A percentile compares a stretch with the other conserved stretches of the same genome.
Conservation (phyloP, 2,113 vertebrate genomes). For the Mesoclemmys tuberculata region DNA sequence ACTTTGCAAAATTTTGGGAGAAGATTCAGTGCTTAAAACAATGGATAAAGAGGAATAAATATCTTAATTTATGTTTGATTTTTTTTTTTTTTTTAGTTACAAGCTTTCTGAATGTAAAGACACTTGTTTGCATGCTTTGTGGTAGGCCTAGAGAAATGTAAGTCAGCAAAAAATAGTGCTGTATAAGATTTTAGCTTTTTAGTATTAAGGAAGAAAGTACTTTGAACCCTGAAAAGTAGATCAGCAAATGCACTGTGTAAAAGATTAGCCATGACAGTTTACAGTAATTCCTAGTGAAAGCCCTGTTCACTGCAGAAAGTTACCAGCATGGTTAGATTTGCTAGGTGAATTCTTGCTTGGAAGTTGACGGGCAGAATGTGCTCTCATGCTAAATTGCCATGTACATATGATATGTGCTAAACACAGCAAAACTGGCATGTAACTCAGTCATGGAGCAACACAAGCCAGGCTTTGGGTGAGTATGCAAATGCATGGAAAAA, state of each 20-base stretch:
- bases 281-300: conserved; percentile 69
- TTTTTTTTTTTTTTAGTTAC: conserved; percentile 70
- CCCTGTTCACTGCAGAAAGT: conserved; percentile 51
- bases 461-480: conserved; percentile 51
- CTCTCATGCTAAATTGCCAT: conserved; percentile 36
- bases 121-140: conserved; percentile 72
- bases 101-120: conserved; percentile 58
- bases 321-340: conserved; percentile 53
- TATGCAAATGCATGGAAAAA: conserved; percentile 45
- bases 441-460: conserved; percentile 47
- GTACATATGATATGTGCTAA: conserved; percentile 65
- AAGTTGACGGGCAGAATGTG: conserved; percentile 47
- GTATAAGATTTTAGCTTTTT: conserved; percentile 51
- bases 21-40: conserved; percentile 96
- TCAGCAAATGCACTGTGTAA: conserved; percentile 39
- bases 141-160: conserved; percentile 67
- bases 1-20: conserved; percentile 96
- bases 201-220: conserved; percentile 49
- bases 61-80: conserved; percentile 63
- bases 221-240: conserved; percentile 67
- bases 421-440: conserved; percentile 26
- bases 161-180: conserved; percentile 61
- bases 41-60: conserved; percentile 75
- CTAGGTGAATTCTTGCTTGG: conserved; percentile 44
- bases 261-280: conserved; percentile 57